Evolutionary conservation across 2,888 invertebrate genomes (phyloP).

Genomic region (Hololepta plana): DNA sequence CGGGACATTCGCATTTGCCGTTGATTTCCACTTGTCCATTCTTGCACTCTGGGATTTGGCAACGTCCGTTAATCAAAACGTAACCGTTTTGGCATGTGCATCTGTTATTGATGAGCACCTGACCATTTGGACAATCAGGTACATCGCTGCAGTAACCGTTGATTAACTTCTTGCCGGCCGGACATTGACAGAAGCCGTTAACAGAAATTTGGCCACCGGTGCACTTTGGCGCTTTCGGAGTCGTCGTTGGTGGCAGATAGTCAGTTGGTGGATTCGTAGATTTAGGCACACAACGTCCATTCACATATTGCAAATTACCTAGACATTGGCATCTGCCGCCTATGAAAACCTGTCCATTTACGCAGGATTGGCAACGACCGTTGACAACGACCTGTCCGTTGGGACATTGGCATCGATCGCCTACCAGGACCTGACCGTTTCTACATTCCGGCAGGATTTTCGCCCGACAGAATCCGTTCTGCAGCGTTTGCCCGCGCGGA

Average conservation of each 20-base stretch:
- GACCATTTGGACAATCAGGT: slow-evolving; percentile 4
- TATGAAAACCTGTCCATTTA: no score
- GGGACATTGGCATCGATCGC: slow-evolving; percentile 3
- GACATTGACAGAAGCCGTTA: slow-evolving; percentile 2
- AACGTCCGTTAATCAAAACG: slow-evolving; percentile 6
- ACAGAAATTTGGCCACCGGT: not conserved
- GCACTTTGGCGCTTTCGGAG: slow-evolving; percentile 1
- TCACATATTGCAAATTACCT: slow-evolving; percentile 5
- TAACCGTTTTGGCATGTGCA: no score
- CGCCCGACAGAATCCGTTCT: no score
- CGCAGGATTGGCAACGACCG: no score
- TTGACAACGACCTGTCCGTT: no score
- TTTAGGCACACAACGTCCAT: slow-evolving; percentile 7
- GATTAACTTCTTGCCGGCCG: no score
- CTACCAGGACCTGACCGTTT: no score
- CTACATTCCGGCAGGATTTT: no score
- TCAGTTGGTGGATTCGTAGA: slow-evolving; percentile 5
- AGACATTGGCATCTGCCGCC: no score
- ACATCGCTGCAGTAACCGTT: not conserved
- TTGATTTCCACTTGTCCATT: slow-evolving; percentile 3
- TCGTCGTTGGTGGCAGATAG: slow-evolving; percentile 4
- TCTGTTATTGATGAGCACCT: slow-evolving; percentile 4
- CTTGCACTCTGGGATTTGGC: slow-evolving; percentile 4
- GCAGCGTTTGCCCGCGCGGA: not conserved
- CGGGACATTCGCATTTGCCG: slow-evolving; percentile 6